phyloP scores from a whole-genome alignment of 2,888 invertebrate species.

The Mantis religiosa region DNA sequence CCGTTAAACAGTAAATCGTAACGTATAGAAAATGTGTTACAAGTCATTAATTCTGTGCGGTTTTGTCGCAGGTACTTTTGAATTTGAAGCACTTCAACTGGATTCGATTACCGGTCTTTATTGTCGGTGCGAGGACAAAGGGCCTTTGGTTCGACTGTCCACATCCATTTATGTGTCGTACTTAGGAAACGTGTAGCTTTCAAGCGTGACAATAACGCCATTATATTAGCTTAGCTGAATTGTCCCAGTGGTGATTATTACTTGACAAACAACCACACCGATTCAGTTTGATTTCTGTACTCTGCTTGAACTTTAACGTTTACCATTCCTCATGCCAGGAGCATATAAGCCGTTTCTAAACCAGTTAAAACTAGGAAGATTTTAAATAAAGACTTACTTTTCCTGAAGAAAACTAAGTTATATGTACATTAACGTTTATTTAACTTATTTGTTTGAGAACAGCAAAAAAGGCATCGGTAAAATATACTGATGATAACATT shows the following conservation, averaged over 20 bases:
- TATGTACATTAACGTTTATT: too few species aligned
- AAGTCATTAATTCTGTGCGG: neutral
- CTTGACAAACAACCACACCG: neutral
- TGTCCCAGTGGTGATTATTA: neutral
- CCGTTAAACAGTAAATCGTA: too few species aligned
- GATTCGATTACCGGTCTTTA: neutral
- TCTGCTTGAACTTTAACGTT: too few species aligned
- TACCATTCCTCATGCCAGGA: too few species aligned
- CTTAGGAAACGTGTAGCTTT: neutral
- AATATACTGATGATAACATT: too few species aligned
- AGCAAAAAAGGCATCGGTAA: too few species aligned
- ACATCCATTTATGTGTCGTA: neutral
- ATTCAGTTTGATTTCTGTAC: neutral
- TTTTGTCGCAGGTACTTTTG: neutral
- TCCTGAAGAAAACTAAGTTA: too few species aligned
- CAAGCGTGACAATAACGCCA: neutral
- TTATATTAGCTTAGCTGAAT: neutral
- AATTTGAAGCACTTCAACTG: neutral
- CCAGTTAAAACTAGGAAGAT: too few species aligned
- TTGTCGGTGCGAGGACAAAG: neutral
- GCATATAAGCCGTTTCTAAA: too few species aligned
- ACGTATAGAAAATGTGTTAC: neutral
- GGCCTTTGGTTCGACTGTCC: neutral
- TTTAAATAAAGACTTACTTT: too few species aligned
- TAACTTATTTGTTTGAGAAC: too few species aligned